A percentile compares a stretch with the other conserved stretches of the same genome.
These are phyloP conservation scores for Camptogramma bilineatum DNA, from an alignment of 2,888 invertebrate genomes.

Conservation along the genomic window DNA sequence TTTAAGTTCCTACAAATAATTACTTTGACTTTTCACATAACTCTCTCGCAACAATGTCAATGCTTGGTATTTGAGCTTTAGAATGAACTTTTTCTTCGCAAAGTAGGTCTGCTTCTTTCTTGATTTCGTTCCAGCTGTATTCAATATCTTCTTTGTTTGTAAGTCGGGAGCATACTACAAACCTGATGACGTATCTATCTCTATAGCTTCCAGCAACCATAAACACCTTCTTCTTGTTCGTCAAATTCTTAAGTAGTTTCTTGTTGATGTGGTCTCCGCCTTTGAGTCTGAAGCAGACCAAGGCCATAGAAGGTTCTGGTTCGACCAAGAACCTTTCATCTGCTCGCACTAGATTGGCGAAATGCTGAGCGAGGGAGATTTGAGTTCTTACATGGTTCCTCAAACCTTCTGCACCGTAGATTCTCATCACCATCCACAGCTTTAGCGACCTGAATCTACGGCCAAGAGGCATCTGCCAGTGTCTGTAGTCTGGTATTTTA, in stretches of 20 bases:
- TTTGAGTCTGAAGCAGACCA: constrained; percentile 96
- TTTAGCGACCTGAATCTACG: constrained; percentile 95
- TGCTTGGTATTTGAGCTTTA: constrained; percentile 65
- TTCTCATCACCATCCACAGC: constrained; percentile 96
- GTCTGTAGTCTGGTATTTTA: constrained; percentile 87
- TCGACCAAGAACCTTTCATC: constrained; percentile 93
- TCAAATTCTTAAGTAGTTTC: constrained; percentile 89
- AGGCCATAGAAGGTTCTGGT: constrained; percentile 89
- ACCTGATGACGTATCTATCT: constrained; percentile 90
- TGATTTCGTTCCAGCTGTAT: constrained; percentile 89
- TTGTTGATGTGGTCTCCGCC: constrained; percentile 90
- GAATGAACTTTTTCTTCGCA: constrained; percentile 57
- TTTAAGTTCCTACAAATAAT: constrained; percentile 16
- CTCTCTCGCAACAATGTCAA: constrained; percentile 64
- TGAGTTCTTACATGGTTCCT: constrained; percentile 91
- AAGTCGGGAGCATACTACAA: constrained; percentile 92
- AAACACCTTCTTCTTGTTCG: constrained; percentile 91
- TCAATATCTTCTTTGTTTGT: constrained; percentile 90
- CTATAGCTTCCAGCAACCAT: constrained; percentile 91
- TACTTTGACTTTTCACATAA: constrained; percentile 74
- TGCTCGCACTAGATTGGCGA: constrained; percentile 88
- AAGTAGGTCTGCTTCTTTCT: constrained; percentile 79
- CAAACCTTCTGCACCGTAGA: constrained; percentile 92
- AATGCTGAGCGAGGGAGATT: constrained; percentile 90
- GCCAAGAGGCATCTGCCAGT: constrained; percentile 95